Percentiles rank a stretch among this genome's conserved stretches.
phyloP scores from a whole-genome alignment of 23 tunicate genomes.

The Trididemnum miniatum region DNA sequence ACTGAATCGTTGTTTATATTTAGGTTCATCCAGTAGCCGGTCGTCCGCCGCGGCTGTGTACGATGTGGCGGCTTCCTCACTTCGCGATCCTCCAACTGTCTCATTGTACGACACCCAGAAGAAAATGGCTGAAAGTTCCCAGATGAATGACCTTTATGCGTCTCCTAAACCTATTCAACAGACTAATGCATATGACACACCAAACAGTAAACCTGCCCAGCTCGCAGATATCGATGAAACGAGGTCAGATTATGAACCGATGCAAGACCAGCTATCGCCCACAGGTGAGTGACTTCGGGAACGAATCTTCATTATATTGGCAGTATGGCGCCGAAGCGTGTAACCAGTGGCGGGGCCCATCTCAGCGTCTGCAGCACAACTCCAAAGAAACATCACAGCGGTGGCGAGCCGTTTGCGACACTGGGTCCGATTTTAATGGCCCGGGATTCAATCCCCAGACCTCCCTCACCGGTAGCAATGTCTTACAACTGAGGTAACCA shows the following conservation, averaged over 20 bases:
- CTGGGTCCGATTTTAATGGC: no score
- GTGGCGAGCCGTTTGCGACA: no score
- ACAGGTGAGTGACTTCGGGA: background rate
- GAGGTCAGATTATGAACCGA: conserved; percentile 44
- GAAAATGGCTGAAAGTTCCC: background rate
- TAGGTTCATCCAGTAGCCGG: conserved; percentile 47
- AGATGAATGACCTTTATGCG: no score
- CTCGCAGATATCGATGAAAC: conserved; percentile 42
- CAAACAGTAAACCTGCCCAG: background rate
- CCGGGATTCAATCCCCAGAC: no score
- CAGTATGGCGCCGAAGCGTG: no score
- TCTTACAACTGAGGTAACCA: no score
- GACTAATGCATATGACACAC: background rate
- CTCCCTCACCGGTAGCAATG: no score
- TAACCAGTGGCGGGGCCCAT: no score
- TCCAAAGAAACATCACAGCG: no score
- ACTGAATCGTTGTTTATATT: no score
- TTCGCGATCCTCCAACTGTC: conserved; percentile 3
- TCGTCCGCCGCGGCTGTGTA: conserved; percentile 40
- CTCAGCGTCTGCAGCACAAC: no score
- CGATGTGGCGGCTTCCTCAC: background rate
- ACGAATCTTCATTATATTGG: no score
- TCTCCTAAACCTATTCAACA: conserved; percentile 21
- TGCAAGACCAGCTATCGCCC: conserved; percentile 33
- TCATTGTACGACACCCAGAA: conserved; percentile 35